These are phyloP conservation scores for Drosophila burlai DNA, from an alignment of 1,140 invertebrate species.

Conservation along the genomic window DNA sequence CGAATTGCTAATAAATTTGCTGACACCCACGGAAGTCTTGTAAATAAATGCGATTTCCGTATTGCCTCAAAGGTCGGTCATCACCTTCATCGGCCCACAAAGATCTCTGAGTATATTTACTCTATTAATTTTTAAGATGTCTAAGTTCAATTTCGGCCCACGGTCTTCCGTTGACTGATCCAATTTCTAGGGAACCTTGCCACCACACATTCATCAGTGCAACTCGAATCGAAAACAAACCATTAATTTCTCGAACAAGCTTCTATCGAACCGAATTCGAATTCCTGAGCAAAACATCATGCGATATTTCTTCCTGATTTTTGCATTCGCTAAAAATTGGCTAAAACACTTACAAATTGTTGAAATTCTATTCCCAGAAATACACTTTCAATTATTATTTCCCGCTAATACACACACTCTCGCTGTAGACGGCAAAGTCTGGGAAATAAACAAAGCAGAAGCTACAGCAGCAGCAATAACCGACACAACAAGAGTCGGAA, in stretches of 20 bases:
- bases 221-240: constrained; percentile 58
- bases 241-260: constrained; percentile 46
- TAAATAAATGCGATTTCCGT: constrained; percentile 29
- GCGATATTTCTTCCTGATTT: constrained; percentile 44
- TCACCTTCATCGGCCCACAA: constrained; percentile 1
- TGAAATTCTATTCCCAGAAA: constrained; percentile 61
- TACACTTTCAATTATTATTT: constrained; percentile 66
- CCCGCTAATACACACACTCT: constrained; percentile 40
- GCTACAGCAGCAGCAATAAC: constrained; percentile 5
- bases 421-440: constrained; percentile 6
- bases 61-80: constrained; percentile 2
- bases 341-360: constrained; percentile 53
- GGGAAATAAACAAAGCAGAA: constrained; percentile 30
- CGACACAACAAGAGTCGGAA: constrained; percentile 14
- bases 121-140: constrained; percentile 18
- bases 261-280: constrained; percentile 41
- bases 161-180: constrained; percentile 50
- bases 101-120: constrained; percentile 26
- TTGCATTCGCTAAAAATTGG: constrained; percentile 41
- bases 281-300: constrained; percentile 17
- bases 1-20: neutral
- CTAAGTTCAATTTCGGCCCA: constrained; percentile 10
- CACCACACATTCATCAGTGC: constrained; percentile 56
- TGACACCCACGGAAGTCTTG: neutral
- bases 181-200: constrained; percentile 51